Conservation (phyloP, 1,140 invertebrate genomes). For the Papilio aristodemus region DNA sequence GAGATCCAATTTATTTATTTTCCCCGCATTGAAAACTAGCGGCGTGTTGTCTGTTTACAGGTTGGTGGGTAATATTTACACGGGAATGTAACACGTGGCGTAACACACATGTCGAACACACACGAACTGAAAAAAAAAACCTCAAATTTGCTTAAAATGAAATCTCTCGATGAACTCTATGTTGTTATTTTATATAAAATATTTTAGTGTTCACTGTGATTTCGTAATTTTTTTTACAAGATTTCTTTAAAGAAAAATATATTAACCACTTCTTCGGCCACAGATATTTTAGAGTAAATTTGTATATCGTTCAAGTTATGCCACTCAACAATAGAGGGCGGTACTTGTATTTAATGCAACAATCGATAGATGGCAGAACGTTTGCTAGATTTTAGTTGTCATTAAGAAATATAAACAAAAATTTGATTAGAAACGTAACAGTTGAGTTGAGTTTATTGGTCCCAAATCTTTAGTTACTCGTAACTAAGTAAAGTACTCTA, state of each 20-base stretch:
- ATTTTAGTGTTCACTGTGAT: background rate
- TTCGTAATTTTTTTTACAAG: background rate
- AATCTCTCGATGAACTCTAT: too few relatives aligned
- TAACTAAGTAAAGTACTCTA: too few relatives aligned
- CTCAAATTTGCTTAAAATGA: too few relatives aligned
- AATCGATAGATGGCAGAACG: constrained; percentile 7
- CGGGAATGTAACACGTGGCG: constrained; percentile 44
- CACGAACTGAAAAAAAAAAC: too few relatives aligned
- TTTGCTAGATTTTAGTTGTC: background rate
- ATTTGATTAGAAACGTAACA: too few relatives aligned
- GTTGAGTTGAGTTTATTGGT: too few relatives aligned
- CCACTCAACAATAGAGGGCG: constrained; percentile 53
- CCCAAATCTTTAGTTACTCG: too few relatives aligned
- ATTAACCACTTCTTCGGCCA: too few relatives aligned
- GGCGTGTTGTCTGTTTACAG: constrained; percentile 74
- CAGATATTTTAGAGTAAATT: background rate
- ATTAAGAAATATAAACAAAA: too few relatives aligned
- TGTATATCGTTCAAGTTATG: background rate
- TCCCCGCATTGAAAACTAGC: constrained; percentile 50
- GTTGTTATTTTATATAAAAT: too few relatives aligned
- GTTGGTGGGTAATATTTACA: constrained; percentile 60
- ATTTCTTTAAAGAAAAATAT: too few relatives aligned
- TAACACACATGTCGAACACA: too few relatives aligned
- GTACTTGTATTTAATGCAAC: constrained; percentile 8
- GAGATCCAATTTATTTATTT: constrained; percentile 65